These are phyloP conservation scores for Sebastes hubbsi DNA, from an alignment of 2,797 vertebrate species.

Conservation along the genomic window DNA sequence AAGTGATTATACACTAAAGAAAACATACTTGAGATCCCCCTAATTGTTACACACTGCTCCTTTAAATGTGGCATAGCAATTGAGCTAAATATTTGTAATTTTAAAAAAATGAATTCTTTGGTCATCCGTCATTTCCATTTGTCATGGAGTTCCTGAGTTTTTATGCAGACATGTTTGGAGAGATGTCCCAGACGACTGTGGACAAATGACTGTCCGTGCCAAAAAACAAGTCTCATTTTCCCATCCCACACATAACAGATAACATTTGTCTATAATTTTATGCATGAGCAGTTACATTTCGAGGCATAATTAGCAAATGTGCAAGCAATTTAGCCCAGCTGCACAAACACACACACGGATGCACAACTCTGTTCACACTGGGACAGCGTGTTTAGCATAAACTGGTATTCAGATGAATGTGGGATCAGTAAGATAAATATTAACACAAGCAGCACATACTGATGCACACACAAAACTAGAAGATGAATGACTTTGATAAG, in stretches of 20 bases:
- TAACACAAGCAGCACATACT: not conserved
- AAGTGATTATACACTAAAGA: not conserved
- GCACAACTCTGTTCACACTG: not conserved
- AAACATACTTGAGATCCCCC: not conserved
- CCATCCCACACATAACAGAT: slow-evolving; percentile 3
- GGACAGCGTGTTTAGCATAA: slow-evolving; percentile 13
- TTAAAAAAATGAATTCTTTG: slow-evolving; percentile 10
- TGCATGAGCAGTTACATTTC: slow-evolving; percentile 15
- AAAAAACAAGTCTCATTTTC: not conserved
- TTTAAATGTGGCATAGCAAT: not conserved
- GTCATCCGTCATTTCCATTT: slow-evolving; percentile 1
- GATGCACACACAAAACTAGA: not conserved
- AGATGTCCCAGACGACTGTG: slow-evolving; percentile 17
- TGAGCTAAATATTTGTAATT: slow-evolving; percentile 10
- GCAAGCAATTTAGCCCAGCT: slow-evolving; percentile 9
- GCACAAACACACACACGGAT: slow-evolving; percentile 1
- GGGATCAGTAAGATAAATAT: slow-evolving; percentile 6
- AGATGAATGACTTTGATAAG: slow-evolving; percentile 12
- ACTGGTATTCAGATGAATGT: slow-evolving; percentile 26
- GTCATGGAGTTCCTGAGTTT: not conserved
- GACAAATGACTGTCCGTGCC: slow-evolving; percentile 4
- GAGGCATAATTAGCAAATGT: slow-evolving; percentile 10
- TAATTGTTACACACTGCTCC: not conserved
- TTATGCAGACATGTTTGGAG: slow-evolving; percentile 7
- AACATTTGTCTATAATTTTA: slow-evolving; percentile 32